phyloP scores from a whole-genome alignment of 2,888 invertebrate species.

The Tachina lurida region DNA sequence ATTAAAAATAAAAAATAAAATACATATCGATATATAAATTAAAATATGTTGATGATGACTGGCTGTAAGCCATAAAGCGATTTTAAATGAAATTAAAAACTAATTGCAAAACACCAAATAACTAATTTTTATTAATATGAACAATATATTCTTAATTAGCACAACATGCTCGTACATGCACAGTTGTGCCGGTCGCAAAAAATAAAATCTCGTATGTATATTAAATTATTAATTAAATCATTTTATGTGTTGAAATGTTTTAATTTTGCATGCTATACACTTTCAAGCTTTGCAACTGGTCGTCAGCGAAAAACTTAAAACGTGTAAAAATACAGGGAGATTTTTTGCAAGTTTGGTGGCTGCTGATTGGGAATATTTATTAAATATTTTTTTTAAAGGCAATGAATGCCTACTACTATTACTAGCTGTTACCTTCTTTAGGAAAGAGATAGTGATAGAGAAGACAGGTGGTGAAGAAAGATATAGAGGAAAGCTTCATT shows the following conservation, averaged over 20 bases:
- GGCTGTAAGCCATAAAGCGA: slow-evolving; percentile 32
- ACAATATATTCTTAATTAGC: slow-evolving; percentile 43
- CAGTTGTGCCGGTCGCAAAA: not conserved
- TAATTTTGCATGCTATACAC: not conserved
- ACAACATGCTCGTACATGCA: not conserved
- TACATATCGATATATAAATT: too few relatives aligned
- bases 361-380: too few relatives aligned
- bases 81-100: slow-evolving; percentile 48
- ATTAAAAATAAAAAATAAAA: not conserved
- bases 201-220: not conserved
- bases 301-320: not conserved
- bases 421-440: too few relatives aligned
- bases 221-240: not conserved
- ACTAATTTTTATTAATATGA: slow-evolving; percentile 20
- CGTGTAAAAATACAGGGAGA: too few relatives aligned
- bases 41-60: slow-evolving; percentile 22
- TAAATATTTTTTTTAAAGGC: too few relatives aligned
- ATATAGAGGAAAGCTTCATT: too few relatives aligned
- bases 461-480: too few relatives aligned
- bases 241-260: not conserved
- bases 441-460: too few relatives aligned
- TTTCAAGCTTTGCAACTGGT: not conserved
- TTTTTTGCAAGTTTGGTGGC: too few relatives aligned
- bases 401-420: too few relatives aligned
- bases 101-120: slow-evolving; percentile 36